Conservation (phyloP, 2,888 invertebrate genomes). For the Rhingia campestris region DNA sequence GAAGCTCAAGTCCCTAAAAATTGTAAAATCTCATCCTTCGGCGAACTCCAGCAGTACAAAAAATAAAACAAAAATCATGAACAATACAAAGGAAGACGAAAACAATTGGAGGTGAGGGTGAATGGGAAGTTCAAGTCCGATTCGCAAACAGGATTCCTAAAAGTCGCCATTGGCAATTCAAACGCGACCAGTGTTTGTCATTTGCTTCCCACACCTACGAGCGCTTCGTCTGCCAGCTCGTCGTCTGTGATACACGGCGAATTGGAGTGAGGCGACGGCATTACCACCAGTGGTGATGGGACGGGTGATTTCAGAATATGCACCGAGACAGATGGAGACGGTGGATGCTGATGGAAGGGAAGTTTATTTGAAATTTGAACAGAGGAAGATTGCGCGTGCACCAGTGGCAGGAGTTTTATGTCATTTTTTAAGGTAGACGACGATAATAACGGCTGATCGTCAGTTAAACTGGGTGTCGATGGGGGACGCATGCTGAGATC, state of each 20-base stretch:
- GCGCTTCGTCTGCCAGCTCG: conserved; percentile 83
- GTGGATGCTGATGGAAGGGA: conserved; percentile 60
- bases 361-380: conserved; percentile 79
- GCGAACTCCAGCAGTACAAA: conserved; percentile 34
- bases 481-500: conserved; percentile 70
- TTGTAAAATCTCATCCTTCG: conserved; percentile 57
- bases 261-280: conserved; percentile 85
- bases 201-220: conserved; percentile 75
- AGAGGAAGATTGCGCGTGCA: conserved; percentile 83
- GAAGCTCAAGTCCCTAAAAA: conserved; percentile 42
- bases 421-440: conserved; percentile 57
- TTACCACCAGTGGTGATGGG: conserved; percentile 87
- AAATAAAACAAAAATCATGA: conserved; percentile 39
- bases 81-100: conserved; percentile 52
- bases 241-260: conserved; percentile 94
- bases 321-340: conserved; percentile 87
- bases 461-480: conserved; percentile 47
- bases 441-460: conserved; percentile 47
- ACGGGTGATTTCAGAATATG: conserved; percentile 91
- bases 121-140: conserved; percentile 7
- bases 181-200: conserved; percentile 70
- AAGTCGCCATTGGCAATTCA: conserved; percentile 19
- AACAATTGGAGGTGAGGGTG: conserved; percentile 25
- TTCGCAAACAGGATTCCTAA: conserved; percentile 22
- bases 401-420: conserved; percentile 63